Evolutionary conservation across 2,888 invertebrate species (phyloP), one percentile per base, ranked within the genome.

Genomic region (Brachypalpus laphriformis): DNA sequence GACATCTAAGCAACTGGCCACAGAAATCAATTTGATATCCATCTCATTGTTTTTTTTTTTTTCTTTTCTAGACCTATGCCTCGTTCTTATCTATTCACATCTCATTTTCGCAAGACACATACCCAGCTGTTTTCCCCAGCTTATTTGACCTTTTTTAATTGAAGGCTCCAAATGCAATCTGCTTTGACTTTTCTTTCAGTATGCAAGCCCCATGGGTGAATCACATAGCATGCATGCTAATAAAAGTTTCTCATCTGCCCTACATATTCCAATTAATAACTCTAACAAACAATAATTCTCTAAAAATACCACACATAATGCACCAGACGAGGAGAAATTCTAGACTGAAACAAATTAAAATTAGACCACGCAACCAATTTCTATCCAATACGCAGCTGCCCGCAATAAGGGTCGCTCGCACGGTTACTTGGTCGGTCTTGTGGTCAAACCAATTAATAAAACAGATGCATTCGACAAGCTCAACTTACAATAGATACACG

Each of bases 361-460:
- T 57, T 65, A 70, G 51, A 75, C 37, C 25, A 20, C 56, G 65
- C 40, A 65, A 34, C 16, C 57, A 47, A 28, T 82, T 49, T 78
- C 37, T 56, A 37, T 49, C 9, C 11, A 6, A 54, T 28, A 76
- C 37, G 65, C 82, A 82, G 71, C 82, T 82, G 82, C 47, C 42
- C 47, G 66, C 20, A 70, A 56, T 37, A 75, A 75, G 75, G 68
- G 75, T 65, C 65, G 40, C 2, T 42, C 25, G 22, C 14, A 47
- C 31, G 25, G 3, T n/a, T 40, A 25, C 25, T 37, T 42, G 16
- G 74, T 76, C 45, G 61, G 70, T 34, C 57, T 16, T 6, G 65
- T 59, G 76, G 76, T 65, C 78, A 68, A 74, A 83, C 74, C 78
- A 80, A 83, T 83, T 83, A 75, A 83, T 70, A 61, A 63, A 74